Evolutionary conservation across 2,797 vertebrate genomes (phyloP).

Genomic region (Typhlichthys subterraneus): DNA sequence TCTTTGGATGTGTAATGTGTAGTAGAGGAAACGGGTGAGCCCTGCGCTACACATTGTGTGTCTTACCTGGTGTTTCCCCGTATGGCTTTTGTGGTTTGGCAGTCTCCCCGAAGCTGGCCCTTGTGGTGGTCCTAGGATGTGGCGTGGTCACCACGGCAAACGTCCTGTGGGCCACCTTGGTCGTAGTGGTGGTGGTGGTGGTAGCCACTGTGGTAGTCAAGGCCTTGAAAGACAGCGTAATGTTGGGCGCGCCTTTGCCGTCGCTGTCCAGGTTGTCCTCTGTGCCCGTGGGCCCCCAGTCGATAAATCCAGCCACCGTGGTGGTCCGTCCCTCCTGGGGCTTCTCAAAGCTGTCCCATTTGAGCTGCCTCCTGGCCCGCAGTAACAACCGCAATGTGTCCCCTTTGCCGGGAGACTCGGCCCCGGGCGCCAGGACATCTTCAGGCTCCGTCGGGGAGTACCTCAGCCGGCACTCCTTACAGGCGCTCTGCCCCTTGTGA

Average conservation of each 20-base stretch:
- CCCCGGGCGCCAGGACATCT: conserved; percentile 48
- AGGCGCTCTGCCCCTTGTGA: conserved; percentile 60
- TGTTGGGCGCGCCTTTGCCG: conserved; percentile 63
- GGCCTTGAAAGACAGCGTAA: conserved; percentile 70
- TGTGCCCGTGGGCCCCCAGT: conserved; percentile 83
- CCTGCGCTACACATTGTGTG: neutral
- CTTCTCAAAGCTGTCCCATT: conserved; percentile 75
- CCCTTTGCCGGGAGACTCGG: conserved; percentile 51
- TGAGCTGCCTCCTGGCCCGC: conserved; percentile 77
- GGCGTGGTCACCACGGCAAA: conserved; percentile 73
- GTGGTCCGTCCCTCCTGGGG: conserved; percentile 80
- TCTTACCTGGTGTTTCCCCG: conserved; percentile 79
- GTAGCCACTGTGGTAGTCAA: conserved; percentile 68
- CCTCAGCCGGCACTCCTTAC: conserved; percentile 69
- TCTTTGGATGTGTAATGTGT: too few species aligned
- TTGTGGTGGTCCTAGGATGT: conserved; percentile 79
- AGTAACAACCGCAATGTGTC: conserved; percentile 62
- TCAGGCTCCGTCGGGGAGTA: conserved; percentile 55
- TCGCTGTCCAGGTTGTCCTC: conserved; percentile 71
- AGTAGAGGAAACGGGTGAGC: too few species aligned
- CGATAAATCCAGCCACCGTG: conserved; percentile 82
- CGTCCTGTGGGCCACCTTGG: conserved; percentile 75
- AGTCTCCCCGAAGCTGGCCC: conserved; percentile 71
- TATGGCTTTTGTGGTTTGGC: conserved; percentile 80
- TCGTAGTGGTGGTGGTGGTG: conserved; percentile 74